Base-by-base conservation (phyloP, 2,888 invertebrate species). In the Patella caerulea region DNA sequence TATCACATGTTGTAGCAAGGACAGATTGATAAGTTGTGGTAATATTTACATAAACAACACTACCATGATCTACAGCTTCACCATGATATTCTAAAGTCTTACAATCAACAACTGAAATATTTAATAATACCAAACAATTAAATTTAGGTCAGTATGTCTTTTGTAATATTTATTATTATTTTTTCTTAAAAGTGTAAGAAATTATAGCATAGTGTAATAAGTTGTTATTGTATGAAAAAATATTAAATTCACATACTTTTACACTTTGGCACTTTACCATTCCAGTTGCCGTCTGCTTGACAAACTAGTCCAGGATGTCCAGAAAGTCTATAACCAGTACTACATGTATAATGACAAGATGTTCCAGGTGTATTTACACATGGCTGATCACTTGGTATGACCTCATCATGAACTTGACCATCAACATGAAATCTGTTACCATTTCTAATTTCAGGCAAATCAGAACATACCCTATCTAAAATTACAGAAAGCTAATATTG, bases 291-390 rank as follows among this genome's bases (percentile, higher is more conserved):
- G 75, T 84, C 82, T 34, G 76, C 29, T 56, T 81, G 76, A 73
- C 87, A 87, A 15, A 83, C 78, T 72, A 87, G 82, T 11, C 84
- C 85, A 3, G 86, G 86, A 56, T 82, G 75, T 17, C 85, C 83
- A 19, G 77, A 76, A 14, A 86, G 78, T 24, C 83, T 77, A 78
- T 82, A 85, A 12, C 86, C 85, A 34, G 34, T 19, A 55, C 82
- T 72, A 77, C 85, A 85, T 14, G 65, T 55, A 76, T 78, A 84
- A 76, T 84, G 84, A 71, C 84, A 84, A n/a, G 83, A 81, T 34
- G 83, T 78, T 45, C 79, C 81, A 4, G 84, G 80, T 5, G 70
- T 70, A 76, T 83, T 83, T 15, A 71, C 15, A 72, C 87, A 87
- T 2, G 83, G 72, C 12, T 76, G 71, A 2, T 78, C 79, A 12